A percentile compares a stretch with the other conserved stretches of the same genome.
Evolutionary conservation across 2,888 invertebrate genomes (phyloP).

Genomic region (Pristionchus fissidentatus): DNA sequence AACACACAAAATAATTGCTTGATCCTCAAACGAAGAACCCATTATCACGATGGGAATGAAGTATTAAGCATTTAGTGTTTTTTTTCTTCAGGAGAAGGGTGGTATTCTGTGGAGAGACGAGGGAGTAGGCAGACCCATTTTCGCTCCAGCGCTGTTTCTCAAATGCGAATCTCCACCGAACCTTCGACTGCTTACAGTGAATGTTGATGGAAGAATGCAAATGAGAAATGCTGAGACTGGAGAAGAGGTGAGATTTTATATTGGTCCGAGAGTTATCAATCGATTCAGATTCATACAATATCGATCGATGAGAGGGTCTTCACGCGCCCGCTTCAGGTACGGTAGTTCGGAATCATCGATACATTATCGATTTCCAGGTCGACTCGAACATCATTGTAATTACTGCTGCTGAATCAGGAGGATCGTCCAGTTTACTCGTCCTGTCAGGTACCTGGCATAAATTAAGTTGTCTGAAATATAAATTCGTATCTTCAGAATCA

Average conservation of each 20-base stretch:
- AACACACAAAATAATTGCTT: too few relatives aligned
- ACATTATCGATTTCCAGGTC: not conserved
- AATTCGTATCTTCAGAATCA: not conserved
- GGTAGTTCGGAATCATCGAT: not conserved
- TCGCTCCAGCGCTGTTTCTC: not conserved
- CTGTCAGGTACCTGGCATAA: not conserved
- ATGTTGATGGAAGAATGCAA: not conserved
- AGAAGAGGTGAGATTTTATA: not conserved
- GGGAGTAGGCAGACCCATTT: not conserved
- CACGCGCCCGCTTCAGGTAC: constrained; percentile 8
- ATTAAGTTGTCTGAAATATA: not conserved
- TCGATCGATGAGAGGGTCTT: constrained; percentile 26
- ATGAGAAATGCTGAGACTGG: not conserved
- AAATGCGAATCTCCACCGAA: not conserved
- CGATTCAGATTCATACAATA: not conserved
- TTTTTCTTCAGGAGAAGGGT: not conserved
- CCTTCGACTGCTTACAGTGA: not conserved
- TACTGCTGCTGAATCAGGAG: not conserved
- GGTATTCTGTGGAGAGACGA: not conserved
- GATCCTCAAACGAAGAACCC: too few relatives aligned
- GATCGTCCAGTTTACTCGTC: not conserved
- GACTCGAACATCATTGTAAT: not conserved
- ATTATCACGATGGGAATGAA: too few relatives aligned
- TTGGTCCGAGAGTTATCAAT: not conserved
- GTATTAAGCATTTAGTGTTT: not conserved